Base-by-base conservation (phyloP, 2,888 invertebrate species). In the Sphecodes monilicornis region DNA sequence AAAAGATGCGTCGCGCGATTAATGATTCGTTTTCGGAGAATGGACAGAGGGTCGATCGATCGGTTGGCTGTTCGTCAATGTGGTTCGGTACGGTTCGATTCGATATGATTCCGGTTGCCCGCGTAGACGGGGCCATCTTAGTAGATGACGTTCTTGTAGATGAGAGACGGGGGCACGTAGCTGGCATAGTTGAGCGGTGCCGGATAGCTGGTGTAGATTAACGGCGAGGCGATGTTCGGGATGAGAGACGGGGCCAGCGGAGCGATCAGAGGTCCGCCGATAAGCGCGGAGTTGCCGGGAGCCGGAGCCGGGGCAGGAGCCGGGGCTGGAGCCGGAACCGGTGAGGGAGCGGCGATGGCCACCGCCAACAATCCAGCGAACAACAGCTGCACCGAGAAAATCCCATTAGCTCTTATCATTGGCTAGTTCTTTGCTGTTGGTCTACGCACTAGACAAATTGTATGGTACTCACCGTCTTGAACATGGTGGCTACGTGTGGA, bases 381-480 rank as follows among this genome's bases (percentile, higher is more conserved):
- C 88, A 96, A 94, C 93, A 96, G 87, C 89, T 96, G 78, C 1
- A 46, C 3, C 57, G 2, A 13, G 3, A 76, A 71, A 29, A 60
- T 29, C 26, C 16, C 4, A 6, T 60, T 29, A 22, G 3, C 0
- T 22, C 22, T 50, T 22, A 3, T 43, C n/a, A n/a, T n/a, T n/a
- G n/a, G n/a, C n/a, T n/a, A 22, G 3, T 1, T 22, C 22, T 50
- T 22, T 10, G 22, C 10, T 50, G 50, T 50, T 22, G 22, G 50
- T 46, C 50, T 50, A n/a, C n/a, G n/a, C n/a, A n/a, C n/a, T n/a
- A n/a, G n/a, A n/a, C n/a, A n/a, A n/a, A n/a, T n/a, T n/a, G n/a
- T 10, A 43, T 43, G 43, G 16, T 64, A 92, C 96, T 96, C 95
- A 96, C 96, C 95, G 96, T 95, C 92, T 96, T 96, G 95, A 95